Evolutionary conservation across 2,888 invertebrate species (phyloP).

Genomic region (Cephus nigrinus): DNA sequence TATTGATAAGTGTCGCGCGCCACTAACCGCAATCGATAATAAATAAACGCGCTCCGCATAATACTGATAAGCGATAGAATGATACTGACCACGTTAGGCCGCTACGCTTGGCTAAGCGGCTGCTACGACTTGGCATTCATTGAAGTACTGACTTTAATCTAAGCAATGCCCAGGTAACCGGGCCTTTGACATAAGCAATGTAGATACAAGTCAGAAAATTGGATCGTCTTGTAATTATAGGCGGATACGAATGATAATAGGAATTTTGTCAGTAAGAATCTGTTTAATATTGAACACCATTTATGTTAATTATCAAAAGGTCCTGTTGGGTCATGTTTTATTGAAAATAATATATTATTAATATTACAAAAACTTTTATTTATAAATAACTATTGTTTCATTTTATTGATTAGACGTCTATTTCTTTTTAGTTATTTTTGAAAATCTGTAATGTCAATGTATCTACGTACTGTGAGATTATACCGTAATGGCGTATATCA

Average conservation of each 20-base stretch:
- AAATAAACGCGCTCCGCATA: constrained; percentile 31
- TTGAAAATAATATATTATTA: background rate
- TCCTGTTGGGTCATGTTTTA: background rate
- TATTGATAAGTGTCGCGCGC: constrained; percentile 40
- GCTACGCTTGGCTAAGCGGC: background rate
- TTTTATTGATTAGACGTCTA: background rate
- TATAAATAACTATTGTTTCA: no score
- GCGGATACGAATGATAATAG: background rate
- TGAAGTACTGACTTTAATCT: background rate
- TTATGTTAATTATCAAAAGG: background rate
- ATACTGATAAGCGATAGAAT: background rate
- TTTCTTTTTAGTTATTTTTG: background rate
- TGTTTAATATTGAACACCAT: background rate
- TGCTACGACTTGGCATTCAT: background rate
- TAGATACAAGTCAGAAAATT: background rate
- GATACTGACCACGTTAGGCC: background rate
- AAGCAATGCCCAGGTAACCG: background rate
- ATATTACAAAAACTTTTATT: no score
- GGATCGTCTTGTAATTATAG: background rate
- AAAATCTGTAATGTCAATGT: background rate
- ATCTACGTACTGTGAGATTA: background rate
- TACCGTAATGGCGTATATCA: background rate
- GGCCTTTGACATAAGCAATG: background rate
- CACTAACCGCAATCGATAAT: constrained; percentile 48
- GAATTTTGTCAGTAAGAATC: background rate